phyloP scores from a whole-genome alignment of 2,113 vertebrate species.

The Polypterus bichir region DNA sequence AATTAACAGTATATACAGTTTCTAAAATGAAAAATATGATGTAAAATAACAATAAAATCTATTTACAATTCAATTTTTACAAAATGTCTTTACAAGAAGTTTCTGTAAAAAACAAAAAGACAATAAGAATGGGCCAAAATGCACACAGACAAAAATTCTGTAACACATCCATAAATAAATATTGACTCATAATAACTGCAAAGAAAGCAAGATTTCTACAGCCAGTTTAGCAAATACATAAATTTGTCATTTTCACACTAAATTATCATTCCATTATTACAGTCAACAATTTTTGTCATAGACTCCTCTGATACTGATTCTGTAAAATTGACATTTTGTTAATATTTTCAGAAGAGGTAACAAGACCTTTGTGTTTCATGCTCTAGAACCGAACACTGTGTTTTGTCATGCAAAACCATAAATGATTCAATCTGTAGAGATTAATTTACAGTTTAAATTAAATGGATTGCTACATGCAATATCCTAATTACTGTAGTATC shows the following conservation, averaged over 20 bases:
- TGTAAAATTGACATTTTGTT: constrained; percentile 57
- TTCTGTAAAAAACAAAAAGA: constrained; percentile 37
- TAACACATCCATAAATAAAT: constrained; percentile 91
- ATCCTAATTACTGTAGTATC: constrained; percentile 43
- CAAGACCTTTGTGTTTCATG: constrained; percentile 57
- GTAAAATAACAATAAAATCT: constrained; percentile 60
- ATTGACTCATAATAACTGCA: constrained; percentile 68
- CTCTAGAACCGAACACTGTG: constrained; percentile 52
- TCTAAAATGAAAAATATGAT: constrained; percentile 68
- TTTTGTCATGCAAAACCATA: constrained; percentile 68
- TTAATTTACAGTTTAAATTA: constrained; percentile 54
- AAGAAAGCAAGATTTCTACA: constrained; percentile 65
- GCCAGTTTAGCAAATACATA: constrained; percentile 53
- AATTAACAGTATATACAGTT: constrained; percentile 78
- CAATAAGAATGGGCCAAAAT: constrained; percentile 31
- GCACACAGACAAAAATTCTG: constrained; percentile 48
- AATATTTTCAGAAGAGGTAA: constrained; percentile 62
- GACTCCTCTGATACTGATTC: constrained; percentile 63
- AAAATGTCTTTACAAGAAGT: constrained; percentile 71
- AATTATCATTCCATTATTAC: constrained; percentile 62
- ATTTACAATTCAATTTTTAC: constrained; percentile 88
- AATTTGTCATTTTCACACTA: constrained; percentile 49
- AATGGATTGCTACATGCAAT: constrained; percentile 63
- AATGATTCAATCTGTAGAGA: constrained; percentile 46
- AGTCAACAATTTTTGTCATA: constrained; percentile 54